phyloP scores from a whole-genome alignment of 2,888 invertebrate genomes.

The Plutella xylostella region DNA sequence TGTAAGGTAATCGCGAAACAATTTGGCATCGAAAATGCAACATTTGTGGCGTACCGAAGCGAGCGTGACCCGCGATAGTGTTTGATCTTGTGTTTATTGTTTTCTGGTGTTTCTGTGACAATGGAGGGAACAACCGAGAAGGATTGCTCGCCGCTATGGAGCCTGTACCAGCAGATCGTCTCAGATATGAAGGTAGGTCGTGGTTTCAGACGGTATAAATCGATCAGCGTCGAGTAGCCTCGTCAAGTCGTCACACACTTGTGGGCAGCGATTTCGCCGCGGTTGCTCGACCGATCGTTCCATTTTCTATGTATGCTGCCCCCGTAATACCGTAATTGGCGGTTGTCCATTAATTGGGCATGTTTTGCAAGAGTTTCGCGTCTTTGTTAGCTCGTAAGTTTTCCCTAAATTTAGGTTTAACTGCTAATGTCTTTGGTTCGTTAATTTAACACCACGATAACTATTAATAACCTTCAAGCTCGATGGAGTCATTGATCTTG shows the following conservation, averaged over 20 bases:
- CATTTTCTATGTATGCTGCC: no score
- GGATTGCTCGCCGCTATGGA: slow-evolving; percentile 92
- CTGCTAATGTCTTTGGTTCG: no score
- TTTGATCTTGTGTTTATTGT: slow-evolving; percentile 39
- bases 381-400: no score
- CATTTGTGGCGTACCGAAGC: slow-evolving; percentile 32
- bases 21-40: slow-evolving; percentile 50
- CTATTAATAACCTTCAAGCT: no score
- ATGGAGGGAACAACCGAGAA: slow-evolving; percentile 82
- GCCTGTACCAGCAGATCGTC: slow-evolving; percentile 94
- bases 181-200: slow-evolving; percentile 94
- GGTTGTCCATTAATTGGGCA: no score
- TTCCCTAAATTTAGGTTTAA: no score
- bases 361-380: no score
- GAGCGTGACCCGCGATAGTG: slow-evolving; percentile 30
- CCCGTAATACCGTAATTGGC: no score
- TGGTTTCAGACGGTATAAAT: neutral
- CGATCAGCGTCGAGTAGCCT: no score
- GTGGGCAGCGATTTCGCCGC: neutral
- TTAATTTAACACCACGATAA: no score
- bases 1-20: slow-evolving; percentile 41
- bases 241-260: neutral
- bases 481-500: no score
- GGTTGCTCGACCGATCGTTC: no score
- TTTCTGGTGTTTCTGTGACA: slow-evolving; percentile 45